Percentiles rank a stretch among this genome's conserved stretches.
These are phyloP conservation scores for Sebastes dallii DNA, from an alignment of 2,797 vertebrate species.

Conservation along the genomic window DNA sequence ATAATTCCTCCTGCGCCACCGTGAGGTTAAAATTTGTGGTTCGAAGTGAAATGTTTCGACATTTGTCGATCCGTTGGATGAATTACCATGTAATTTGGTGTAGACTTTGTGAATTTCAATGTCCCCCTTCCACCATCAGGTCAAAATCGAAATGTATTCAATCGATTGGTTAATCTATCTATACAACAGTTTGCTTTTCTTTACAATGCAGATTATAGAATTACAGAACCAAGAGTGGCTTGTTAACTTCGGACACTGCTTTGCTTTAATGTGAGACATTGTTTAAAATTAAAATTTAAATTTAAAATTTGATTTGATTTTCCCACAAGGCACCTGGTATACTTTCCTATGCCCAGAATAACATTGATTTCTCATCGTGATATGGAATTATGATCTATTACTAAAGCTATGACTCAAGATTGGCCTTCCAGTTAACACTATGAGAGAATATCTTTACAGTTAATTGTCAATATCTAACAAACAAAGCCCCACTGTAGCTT, in stretches of 20 bases:
- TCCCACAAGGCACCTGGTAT: neutral
- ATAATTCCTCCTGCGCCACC: no score
- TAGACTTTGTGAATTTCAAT: neutral
- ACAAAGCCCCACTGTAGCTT: neutral
- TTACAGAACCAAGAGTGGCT: neutral
- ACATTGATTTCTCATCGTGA: neutral
- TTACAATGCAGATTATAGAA: neutral
- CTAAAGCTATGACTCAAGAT: neutral
- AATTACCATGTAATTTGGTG: neutral
- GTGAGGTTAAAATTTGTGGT: neutral
- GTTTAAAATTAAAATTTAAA: neutral
- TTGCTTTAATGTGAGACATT: neutral
- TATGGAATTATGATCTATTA: neutral
- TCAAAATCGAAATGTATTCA: neutral
- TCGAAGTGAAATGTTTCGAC: neutral
- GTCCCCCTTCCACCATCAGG: no score
- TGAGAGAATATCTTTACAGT: neutral
- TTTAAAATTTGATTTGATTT: neutral
- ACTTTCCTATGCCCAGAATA: no score
- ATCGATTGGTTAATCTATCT: neutral
- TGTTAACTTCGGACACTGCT: neutral
- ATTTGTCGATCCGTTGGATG: neutral
- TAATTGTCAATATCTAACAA: neutral
- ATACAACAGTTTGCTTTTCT: neutral
- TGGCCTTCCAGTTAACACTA: neutral